Percentiles rank a stretch among this genome's conserved stretches.
Evolutionary conservation across 2,113 vertebrate species (phyloP).

Genomic region (Atlantisia rogersi): DNA sequence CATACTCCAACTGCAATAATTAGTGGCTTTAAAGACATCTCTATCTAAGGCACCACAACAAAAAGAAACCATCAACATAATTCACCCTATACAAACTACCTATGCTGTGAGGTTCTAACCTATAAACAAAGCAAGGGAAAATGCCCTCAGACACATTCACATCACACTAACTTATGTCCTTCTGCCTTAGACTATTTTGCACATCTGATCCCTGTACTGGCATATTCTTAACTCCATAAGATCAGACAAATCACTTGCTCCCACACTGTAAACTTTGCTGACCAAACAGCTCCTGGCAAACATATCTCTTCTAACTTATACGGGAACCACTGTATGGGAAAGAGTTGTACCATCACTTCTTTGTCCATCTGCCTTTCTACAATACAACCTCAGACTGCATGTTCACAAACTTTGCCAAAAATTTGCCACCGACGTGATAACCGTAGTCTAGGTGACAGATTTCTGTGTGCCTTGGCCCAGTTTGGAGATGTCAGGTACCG

Average conservation of each 20-base stretch:
- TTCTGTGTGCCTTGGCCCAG: background rate
- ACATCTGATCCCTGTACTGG: background rate
- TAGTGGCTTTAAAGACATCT: background rate
- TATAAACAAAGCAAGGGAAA: background rate
- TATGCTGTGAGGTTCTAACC: background rate
- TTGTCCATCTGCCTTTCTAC: background rate
- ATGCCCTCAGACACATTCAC: background rate
- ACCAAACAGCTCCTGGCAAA: background rate
- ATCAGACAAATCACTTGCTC: background rate
- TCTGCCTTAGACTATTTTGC: background rate
- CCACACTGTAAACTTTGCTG: background rate
- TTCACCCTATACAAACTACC: background rate
- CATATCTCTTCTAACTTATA: background rate
- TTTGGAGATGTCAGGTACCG: background rate
- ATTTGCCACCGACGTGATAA: background rate
- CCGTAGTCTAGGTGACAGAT: rapidly evolving
- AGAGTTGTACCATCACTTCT: background rate
- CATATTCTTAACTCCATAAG: background rate
- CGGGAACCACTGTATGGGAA: rapidly evolving
- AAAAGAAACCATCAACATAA: conserved; percentile 12
- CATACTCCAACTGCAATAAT: background rate
- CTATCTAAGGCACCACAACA: background rate
- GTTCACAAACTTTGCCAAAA: background rate
- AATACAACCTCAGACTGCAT: background rate
- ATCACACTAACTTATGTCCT: background rate